Evolutionary conservation across 2,797 vertebrate genomes (phyloP).

Genomic region (Peromyscus melanophrys): DNA sequence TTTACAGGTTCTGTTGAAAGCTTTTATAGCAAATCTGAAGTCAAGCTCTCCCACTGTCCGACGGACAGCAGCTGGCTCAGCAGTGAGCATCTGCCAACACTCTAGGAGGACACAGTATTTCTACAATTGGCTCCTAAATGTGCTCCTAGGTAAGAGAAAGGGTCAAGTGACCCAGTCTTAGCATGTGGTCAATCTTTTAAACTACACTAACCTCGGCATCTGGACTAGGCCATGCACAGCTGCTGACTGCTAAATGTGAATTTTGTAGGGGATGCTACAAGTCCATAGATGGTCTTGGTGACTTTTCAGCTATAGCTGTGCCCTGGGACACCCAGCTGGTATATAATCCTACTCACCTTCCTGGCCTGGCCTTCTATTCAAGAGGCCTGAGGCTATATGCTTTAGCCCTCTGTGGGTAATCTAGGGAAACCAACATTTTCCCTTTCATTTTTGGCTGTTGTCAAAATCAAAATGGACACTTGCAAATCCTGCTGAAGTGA

Average conservation of each 20-base stretch:
- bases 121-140: slow-evolving; percentile 98
- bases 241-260: no score
- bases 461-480: neutral
- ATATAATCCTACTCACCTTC: neutral
- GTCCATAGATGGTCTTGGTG: accelerated
- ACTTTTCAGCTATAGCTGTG: neutral
- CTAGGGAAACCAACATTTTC: neutral
- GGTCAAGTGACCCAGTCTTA: neutral
- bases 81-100: slow-evolving; percentile 96
- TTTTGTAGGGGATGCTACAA: neutral
- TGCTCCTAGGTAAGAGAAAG: slow-evolving; percentile 94
- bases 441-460: accelerated
- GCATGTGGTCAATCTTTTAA: neutral
- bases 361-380: neutral
- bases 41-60: slow-evolving; percentile 96
- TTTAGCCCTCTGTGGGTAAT: neutral
- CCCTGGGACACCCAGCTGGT: neutral
- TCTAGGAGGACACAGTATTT: slow-evolving; percentile 96
- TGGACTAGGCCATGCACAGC: neutral
- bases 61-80: slow-evolving; percentile 95
- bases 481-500: neutral
- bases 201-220: accelerated
- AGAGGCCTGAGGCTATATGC: no score
- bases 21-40: slow-evolving; percentile 97
- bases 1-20: slow-evolving; percentile 94